Percentiles rank a stretch among this genome's conserved stretches.
These are phyloP conservation scores for Idaea biselata DNA, from an alignment of 2,888 invertebrate species.

Conservation along the genomic window DNA sequence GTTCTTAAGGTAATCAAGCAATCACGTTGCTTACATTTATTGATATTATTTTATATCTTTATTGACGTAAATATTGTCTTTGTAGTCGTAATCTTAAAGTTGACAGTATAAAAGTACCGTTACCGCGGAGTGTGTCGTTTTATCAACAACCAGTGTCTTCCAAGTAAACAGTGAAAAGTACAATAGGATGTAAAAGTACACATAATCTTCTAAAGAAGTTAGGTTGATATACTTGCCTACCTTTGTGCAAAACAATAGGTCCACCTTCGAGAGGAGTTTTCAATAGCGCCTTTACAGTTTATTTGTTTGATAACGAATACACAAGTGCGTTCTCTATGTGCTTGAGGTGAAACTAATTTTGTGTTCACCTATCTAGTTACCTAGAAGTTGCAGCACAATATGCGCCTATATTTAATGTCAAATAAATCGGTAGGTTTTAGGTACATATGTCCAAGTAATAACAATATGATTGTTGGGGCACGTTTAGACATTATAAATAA, in stretches of 20 bases:
- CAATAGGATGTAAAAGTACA: conserved; percentile 25
- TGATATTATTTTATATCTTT: conserved; percentile 21
- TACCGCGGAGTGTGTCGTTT: conserved; percentile 47
- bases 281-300: too few relatives aligned
- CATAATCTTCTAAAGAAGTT: conserved; percentile 8
- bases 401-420: background rate
- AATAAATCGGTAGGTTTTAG: too few relatives aligned
- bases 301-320: background rate
- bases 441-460: too few relatives aligned
- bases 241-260: background rate
- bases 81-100: conserved; percentile 46
- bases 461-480: too few relatives aligned
- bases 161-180: conserved; percentile 38
- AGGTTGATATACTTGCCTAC: background rate
- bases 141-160: conserved; percentile 43
- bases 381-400: background rate
- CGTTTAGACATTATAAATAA: too few relatives aligned
- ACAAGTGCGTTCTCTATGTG: background rate
- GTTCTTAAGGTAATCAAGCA: background rate
- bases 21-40: conserved; percentile 5
- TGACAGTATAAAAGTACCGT: conserved; percentile 47
- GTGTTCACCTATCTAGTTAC: too few relatives aligned
- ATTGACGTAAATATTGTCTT: conserved; percentile 54
- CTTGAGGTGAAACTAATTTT: background rate
- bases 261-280: background rate